Evolutionary conservation across 1,140 invertebrate species (phyloP), one percentile per base, ranked within the genome.

Genomic region (Akabosia matsudoensis): DNA sequence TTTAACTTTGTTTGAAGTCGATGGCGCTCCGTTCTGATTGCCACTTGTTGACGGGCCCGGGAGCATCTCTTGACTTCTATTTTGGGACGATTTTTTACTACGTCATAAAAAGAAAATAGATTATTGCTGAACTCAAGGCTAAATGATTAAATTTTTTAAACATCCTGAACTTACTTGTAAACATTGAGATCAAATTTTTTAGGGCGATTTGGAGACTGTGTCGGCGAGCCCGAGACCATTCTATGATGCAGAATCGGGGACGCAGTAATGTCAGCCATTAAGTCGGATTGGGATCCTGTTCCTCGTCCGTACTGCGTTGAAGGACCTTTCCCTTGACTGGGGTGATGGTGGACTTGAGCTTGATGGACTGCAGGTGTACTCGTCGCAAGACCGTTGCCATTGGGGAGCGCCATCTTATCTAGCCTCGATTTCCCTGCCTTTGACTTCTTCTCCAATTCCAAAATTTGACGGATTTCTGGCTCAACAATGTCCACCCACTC

Each of bases 401-500:
- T 28, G 54, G n/a, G 54, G 2, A 16, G 28, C 61, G 28, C 30
- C 61, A 28, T 7, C 13, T 10, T 30, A 31, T 13, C 7, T 30
- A 7, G 61, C 31, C 3, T 13, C 28, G 74, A 13, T 31, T 74
- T 74, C 10, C 73, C 73, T 2, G 52, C 16, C 30, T 74, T 74
- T 7, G 37, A 7, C 33, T 54, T 52, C 61, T 76, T 51, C 75
- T 81, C 78, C n/a, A 81, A 90, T 82, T 93, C 91, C 64, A 93
- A 84, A 82, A 93, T 93, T 82, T 91, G 90, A 33, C 91, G 86
- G 26, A 93, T 86, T 83, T 93, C 92, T 13, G 90, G 90, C 85
- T 94, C 92, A 1, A 93, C 92, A 67, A 93, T 88, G 81, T 93
- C 92, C 14, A 92, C 91, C 92, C 92, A 94, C 84, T 93, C 92